Base-by-base conservation (phyloP, 2,888 invertebrate genomes). In the Epistrophella euchroma region DNA sequence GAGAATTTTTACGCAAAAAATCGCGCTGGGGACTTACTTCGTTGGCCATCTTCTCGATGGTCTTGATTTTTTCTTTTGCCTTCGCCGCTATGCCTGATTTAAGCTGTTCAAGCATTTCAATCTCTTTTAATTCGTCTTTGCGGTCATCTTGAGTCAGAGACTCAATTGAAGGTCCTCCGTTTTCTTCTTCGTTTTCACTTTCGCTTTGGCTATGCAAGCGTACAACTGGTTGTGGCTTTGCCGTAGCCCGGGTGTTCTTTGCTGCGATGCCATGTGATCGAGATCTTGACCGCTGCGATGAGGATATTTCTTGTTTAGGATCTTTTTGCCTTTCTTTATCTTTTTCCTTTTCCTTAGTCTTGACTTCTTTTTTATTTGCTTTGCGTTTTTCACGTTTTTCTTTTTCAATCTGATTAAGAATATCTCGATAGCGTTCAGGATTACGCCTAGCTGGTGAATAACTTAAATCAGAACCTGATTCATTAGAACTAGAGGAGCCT, bases 361-460 rank as follows among this genome's bases (percentile, higher is more conserved):
- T 52, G 5, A 13, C 68, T 32, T 77, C 75, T 40, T 71, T 71
- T 88, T 93, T 93, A 90, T 76, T 81, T 37, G 52, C 58, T 9
- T 72, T 85, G 11, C 93, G 93, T 50, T 93, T 93, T n/a, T 83
- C 76, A 88, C 93, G 93, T 88, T 94, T 94, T 89, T 94, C 94
- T 81, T 93, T 94, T 0, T 94, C 94, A 55, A 94, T 90, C 84
- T 93, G 93, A 70, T 95, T 94, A 43, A 95, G 92, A 52, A 95
- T 94, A 84, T 96, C 95, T 32, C 93, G 93, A 90, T 96, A 96
- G 0, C 95, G 93, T 89, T 96, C 96, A 0, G 96, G 95, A 91
- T 95, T 94, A 17, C 95, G 93, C 2, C 94, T 93, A 0, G 95
- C 94, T 0, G 96, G 96, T 0, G 96, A 96, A 89, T 96, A 96